Evolutionary conservation across 1,140 invertebrate genomes (phyloP).

Genomic region (Lanistes nyassanus): DNA sequence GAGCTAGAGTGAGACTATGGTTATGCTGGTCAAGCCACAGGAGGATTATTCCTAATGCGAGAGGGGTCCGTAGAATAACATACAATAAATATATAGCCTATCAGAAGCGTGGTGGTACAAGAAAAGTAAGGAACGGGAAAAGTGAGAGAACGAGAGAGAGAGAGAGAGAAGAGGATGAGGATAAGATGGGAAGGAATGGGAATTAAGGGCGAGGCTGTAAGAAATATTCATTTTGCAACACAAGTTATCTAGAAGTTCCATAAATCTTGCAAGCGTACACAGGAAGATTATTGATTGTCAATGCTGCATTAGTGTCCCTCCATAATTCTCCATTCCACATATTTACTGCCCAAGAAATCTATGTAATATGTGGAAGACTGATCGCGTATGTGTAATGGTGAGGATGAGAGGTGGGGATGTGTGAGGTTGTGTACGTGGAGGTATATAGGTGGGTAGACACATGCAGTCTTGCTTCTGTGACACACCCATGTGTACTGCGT

Average conservation of each 20-base stretch:
- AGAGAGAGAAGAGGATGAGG: not conserved
- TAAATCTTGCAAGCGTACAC: not conserved
- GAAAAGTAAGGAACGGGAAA: not conserved
- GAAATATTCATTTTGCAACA: not conserved
- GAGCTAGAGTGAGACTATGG: not conserved
- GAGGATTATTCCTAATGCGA: too few species aligned
- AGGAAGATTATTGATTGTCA: not conserved
- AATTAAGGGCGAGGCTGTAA: not conserved
- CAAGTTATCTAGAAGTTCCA: not conserved
- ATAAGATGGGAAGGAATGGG: not conserved
- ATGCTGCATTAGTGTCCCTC: not conserved
- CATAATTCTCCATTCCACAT: not conserved
- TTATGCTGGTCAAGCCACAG: too few species aligned
- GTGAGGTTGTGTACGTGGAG: not conserved
- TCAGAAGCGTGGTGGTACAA: not conserved
- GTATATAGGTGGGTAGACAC: not conserved
- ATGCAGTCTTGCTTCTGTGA: not conserved
- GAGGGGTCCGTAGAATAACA: too few species aligned
- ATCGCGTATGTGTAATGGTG: not conserved
- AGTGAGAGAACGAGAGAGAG: constrained; percentile 1
- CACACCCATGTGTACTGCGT: not conserved
- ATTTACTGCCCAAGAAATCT: not conserved
- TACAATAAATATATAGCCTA: not conserved
- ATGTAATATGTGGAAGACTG: not conserved
- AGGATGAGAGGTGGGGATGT: constrained; percentile 8